Percentiles rank a stretch among this genome's conserved stretches.
Evolutionary conservation across 2,113 vertebrate genomes (phyloP).

Genomic region (rabbit (Oryctolagus cuniculus)): mOryCun1.1 NC_091438.1:89950001-89950500

Average conservation of each 20-base stretch:
- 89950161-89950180: conserved; percentile 89
- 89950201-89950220: conserved; percentile 75
- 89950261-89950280: conserved; percentile 61
- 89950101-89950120: conserved; percentile 91
- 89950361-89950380: too few species aligned
- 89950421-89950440: conserved; percentile 24
- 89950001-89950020: conserved; percentile 91
- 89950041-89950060: conserved; percentile 94
- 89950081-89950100: conserved; percentile 92
- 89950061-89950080: conserved; percentile 92
- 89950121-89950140: conserved; percentile 89
- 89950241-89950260: conserved; percentile 52
- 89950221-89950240: conserved; percentile 46
- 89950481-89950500: conserved; percentile 29
- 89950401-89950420: not conserved
- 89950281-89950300: conserved; percentile 59
- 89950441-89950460: conserved; percentile 46
- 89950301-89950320: conserved; percentile 38
- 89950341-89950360: conserved; percentile 35
- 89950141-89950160: conserved; percentile 82
- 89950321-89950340: conserved; percentile 41
- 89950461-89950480: not conserved
- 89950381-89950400: not conserved
- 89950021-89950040: conserved; percentile 94
- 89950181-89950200: conserved; percentile 87